A percentile compares a stretch with the other conserved stretches of the same genome.
These are phyloP conservation scores for Gopherus evgoodei DNA, from an alignment of 2,113 vertebrate species.

Conservation along the genomic window DNA sequence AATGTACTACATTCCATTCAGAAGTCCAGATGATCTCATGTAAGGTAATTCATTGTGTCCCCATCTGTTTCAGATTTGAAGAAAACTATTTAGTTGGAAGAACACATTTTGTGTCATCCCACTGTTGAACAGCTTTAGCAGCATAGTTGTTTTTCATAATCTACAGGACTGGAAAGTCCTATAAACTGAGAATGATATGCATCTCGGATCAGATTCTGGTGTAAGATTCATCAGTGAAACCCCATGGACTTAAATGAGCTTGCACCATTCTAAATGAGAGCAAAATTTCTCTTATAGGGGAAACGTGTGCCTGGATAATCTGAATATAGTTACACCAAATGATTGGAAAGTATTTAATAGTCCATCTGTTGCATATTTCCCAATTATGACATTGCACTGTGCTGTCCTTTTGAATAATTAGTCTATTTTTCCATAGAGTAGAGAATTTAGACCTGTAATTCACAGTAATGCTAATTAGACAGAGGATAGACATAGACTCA, in stretches of 20 bases:
- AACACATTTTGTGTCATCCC: constrained; percentile 82
- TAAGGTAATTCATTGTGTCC: constrained; percentile 75
- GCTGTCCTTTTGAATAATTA: constrained; percentile 45
- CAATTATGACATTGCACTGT: constrained; percentile 35
- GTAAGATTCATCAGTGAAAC: constrained; percentile 54
- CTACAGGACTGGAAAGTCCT: constrained; percentile 71
- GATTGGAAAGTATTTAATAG: constrained; percentile 55
- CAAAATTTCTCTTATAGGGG: constrained; percentile 19
- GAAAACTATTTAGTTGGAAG: constrained; percentile 80
- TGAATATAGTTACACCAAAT: constrained; percentile 28
- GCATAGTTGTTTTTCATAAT: constrained; percentile 80
- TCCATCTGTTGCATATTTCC: constrained; percentile 49
- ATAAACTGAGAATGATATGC: constrained; percentile 76
- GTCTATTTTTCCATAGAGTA: constrained; percentile 44
- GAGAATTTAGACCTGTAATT: background rate
- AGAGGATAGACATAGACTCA: background rate
- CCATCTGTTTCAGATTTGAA: constrained; percentile 83
- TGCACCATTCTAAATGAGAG: constrained; percentile 44
- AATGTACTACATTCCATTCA: constrained; percentile 72
- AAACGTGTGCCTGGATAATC: constrained; percentile 16
- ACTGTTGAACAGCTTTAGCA: constrained; percentile 83
- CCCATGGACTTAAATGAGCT: constrained; percentile 58
- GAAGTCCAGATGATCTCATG: constrained; percentile 80
- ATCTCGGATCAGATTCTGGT: constrained; percentile 52
- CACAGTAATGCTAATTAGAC: background rate